Conservation (phyloP, 2,797 vertebrate species). For the Distichodus sexfasciatus region DNA sequence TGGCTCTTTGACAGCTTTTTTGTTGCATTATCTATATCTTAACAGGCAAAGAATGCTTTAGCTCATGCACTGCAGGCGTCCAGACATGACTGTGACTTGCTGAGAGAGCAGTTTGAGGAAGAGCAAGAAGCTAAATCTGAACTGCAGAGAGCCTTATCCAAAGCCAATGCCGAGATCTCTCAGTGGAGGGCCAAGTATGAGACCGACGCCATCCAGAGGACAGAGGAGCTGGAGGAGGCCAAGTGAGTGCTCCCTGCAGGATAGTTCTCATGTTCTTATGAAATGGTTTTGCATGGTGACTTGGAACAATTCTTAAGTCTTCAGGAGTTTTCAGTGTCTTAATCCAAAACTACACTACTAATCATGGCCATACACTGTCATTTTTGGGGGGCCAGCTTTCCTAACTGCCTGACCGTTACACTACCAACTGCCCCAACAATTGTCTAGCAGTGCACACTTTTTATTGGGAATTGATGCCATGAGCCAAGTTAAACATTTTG, state of each 20-base stretch:
- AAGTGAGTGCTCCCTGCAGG: slow-evolving; percentile 72
- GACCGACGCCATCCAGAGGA: slow-evolving; percentile 82
- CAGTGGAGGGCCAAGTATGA: slow-evolving; percentile 86
- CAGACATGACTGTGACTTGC: slow-evolving; percentile 65
- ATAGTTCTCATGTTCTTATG: not conserved
- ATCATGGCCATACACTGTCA: too few species aligned
- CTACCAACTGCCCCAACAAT: too few species aligned
- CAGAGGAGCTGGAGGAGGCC: slow-evolving; percentile 81
- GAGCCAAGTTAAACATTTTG: too few species aligned
- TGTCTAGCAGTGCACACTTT: too few species aligned
- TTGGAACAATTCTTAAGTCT: too few species aligned
- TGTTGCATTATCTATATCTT: too few species aligned
- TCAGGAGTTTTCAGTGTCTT: not conserved
- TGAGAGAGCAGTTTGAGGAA: slow-evolving; percentile 82
- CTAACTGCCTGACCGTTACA: too few species aligned
- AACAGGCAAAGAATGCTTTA: slow-evolving; percentile 81
- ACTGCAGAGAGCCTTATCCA: slow-evolving; percentile 76
- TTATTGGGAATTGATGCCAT: too few species aligned
- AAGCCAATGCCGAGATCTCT: slow-evolving; percentile 78
- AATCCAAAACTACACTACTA: not conserved
- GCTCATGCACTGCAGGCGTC: slow-evolving; percentile 79
- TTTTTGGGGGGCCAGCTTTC: too few species aligned
- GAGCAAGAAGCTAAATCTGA: slow-evolving; percentile 82
- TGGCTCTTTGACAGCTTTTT: too few species aligned
- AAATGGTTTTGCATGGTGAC: not conserved